These are phyloP conservation scores for Suricata suricatta DNA, from an alignment of 2,113 vertebrate species.

Conservation along the genomic window DNA sequence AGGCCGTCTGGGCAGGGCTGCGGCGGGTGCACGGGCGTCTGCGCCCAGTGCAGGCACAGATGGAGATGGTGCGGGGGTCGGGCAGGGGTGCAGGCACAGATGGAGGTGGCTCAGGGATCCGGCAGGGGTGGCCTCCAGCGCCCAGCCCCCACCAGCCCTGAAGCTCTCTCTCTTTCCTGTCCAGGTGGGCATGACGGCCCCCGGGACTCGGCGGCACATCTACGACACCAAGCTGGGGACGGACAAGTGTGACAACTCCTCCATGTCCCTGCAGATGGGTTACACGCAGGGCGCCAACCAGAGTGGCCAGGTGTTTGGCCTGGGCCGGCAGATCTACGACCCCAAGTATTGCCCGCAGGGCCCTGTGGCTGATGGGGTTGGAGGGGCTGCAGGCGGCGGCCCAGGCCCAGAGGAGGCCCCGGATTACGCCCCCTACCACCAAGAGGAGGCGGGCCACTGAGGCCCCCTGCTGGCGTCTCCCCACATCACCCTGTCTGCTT, in stretches of 20 bases:
- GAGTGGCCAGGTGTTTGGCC: conserved; percentile 94
- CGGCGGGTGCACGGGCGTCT: not conserved
- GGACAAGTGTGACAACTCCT: conserved; percentile 95
- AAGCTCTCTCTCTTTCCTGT: not conserved
- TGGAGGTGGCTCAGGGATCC: not conserved
- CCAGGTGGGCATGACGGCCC: conserved; percentile 96
- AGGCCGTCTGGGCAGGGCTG: not conserved
- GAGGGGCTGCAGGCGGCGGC: not conserved
- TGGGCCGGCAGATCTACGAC: conserved; percentile 97
- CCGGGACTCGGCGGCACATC: conserved; percentile 94
- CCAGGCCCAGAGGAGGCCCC: not conserved
- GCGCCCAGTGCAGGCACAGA: not conserved
- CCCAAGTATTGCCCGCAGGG: conserved; percentile 94
- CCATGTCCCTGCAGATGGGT: conserved; percentile 97
- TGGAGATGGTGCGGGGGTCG: fast-evolving
- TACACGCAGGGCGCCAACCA: conserved; percentile 93
- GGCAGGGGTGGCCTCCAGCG: not conserved
- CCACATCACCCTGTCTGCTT: not conserved
- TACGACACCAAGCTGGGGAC: conserved; percentile 93
- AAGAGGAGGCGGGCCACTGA: conserved; percentile 83
- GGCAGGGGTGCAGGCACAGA: too few relatives aligned
- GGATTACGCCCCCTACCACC: conserved; percentile 60
- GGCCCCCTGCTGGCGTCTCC: fast-evolving
- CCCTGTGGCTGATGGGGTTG: not conserved
- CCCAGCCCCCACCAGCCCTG: not conserved